These are phyloP conservation scores for Metopolophium dirhodum DNA, from an alignment of 1,140 invertebrate species.

Conservation along the genomic window DNA sequence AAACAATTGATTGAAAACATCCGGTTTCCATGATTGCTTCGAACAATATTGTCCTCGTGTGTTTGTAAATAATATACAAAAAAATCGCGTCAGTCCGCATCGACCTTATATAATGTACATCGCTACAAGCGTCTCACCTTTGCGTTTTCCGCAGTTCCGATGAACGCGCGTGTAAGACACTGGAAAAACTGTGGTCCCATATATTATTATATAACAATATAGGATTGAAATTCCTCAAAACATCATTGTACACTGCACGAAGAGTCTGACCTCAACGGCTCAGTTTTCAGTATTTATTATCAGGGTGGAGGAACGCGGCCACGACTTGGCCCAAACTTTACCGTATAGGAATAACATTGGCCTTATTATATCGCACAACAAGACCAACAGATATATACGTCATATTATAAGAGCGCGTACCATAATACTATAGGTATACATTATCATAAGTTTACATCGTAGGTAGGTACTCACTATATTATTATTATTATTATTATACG, in stretches of 20 bases:
- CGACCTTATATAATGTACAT: not conserved
- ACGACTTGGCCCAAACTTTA: not conserved
- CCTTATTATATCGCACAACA: not conserved
- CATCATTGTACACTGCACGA: not conserved
- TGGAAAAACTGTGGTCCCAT: not conserved
- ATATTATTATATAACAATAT: not conserved
- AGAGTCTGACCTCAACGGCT: not conserved
- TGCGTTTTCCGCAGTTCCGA: not conserved
- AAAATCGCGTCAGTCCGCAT: not conserved
- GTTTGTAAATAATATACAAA: not conserved
- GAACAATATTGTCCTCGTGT: not conserved
- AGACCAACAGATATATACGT: not conserved
- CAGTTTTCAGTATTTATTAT: not conserved
- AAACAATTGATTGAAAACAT: slow-evolving; percentile 47
- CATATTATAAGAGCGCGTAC: not conserved
- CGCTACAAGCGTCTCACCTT: not conserved
- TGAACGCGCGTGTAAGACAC: not conserved
- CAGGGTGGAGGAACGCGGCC: not conserved
- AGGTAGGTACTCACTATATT: not conserved
- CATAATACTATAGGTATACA: not conserved
- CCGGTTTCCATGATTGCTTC: slow-evolving; percentile 41
- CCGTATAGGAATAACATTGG: not conserved
- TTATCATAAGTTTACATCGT: not conserved
- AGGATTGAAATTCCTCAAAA: not conserved
- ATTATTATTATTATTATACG: not conserved